phyloP scores from a whole-genome alignment of 2,113 vertebrate species.

The Panthera tigris region DNA sequence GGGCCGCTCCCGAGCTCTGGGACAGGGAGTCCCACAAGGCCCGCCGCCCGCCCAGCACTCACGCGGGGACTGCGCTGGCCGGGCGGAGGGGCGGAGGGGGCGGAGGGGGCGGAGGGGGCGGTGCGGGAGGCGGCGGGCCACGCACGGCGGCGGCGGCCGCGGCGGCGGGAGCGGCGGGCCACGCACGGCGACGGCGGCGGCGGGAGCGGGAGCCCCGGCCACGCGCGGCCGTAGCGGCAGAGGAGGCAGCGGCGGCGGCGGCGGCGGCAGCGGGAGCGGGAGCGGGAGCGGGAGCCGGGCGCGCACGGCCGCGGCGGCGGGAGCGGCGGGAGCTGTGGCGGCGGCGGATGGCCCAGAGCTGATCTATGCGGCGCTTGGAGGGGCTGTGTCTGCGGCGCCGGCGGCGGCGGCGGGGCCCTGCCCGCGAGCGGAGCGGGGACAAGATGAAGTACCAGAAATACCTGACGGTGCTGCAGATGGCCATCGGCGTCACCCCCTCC shows the following conservation, averaged over 20 bases:
- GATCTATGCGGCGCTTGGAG: constrained; percentile 95
- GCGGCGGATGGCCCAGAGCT: constrained; percentile 84
- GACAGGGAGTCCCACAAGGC: not conserved
- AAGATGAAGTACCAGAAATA: constrained; percentile 99
- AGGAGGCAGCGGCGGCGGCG: constrained; percentile 74
- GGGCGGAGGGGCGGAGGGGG: constrained; percentile 20
- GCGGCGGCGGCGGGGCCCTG: constrained; percentile 92
- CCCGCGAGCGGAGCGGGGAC: constrained; percentile 91
- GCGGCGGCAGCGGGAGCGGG: constrained; percentile 86
- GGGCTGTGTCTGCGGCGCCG: constrained; percentile 89
- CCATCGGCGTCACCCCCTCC: constrained; percentile 97
- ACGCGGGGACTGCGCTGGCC: not conserved
- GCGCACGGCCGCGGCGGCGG: constrained; percentile 72
- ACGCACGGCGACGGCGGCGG: constrained; percentile 83
- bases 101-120: constrained; percentile 51
- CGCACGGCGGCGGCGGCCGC: constrained; percentile 85
- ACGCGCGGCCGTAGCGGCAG: constrained; percentile 82
- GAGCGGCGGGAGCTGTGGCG: constrained; percentile 87
- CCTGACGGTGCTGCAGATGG: constrained; percentile 99
- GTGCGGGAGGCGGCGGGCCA: constrained; percentile 23
- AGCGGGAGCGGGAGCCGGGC: constrained; percentile 77
- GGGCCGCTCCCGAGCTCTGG: not conserved
- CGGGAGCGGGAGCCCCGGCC: constrained; percentile 78
- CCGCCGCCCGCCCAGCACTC: not conserved
- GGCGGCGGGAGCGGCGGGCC: constrained; percentile 83